Evolutionary conservation across 2,113 vertebrate species (phyloP).

Genomic region (Amphiprion percula): DNA sequence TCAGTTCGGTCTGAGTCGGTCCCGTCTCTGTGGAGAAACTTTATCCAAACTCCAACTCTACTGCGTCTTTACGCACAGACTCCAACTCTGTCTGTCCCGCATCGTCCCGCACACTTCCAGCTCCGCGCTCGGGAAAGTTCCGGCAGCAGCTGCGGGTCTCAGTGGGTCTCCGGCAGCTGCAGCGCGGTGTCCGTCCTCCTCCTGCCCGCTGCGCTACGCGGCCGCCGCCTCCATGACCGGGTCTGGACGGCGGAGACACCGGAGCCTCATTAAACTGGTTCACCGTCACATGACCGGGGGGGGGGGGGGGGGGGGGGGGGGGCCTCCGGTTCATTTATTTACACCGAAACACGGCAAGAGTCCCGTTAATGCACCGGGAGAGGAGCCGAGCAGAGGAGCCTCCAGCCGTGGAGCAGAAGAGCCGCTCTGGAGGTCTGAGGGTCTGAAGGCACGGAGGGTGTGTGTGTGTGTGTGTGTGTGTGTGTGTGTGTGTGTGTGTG

Average conservation of each 20-base stretch:
- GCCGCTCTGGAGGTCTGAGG: slow-evolving; percentile 84
- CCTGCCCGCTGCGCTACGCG: slow-evolving; percentile 85
- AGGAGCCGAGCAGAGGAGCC: slow-evolving; percentile 77
- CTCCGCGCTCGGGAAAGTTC: slow-evolving; percentile 42
- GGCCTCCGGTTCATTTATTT: slow-evolving; percentile 78
- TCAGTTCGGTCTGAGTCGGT: slow-evolving; percentile 7
- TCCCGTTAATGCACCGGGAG: slow-evolving; percentile 88
- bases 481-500: background rate
- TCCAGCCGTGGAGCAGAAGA: slow-evolving; percentile 75
- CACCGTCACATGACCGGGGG: slow-evolving; percentile 92
- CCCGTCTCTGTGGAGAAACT: slow-evolving; percentile 11
- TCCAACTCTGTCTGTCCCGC: background rate
- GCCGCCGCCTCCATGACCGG: slow-evolving; percentile 81
- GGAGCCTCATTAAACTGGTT: slow-evolving; percentile 95
- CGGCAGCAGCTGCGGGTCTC: background rate
- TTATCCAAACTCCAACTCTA: slow-evolving; percentile 34
- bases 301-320: slow-evolving; percentile 77
- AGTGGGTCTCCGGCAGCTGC: slow-evolving; percentile 58
- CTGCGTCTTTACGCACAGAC: background rate
- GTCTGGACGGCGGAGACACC: slow-evolving; percentile 92
- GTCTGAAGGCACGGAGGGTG: background rate
- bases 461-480: slow-evolving; percentile 15
- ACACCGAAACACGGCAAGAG: slow-evolving; percentile 68
- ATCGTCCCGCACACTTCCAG: slow-evolving; percentile 8
- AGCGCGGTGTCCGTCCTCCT: slow-evolving; percentile 60